Evolutionary conservation across 2,113 vertebrate genomes (phyloP).

Genomic region (Vanacampus margaritifer): DNA sequence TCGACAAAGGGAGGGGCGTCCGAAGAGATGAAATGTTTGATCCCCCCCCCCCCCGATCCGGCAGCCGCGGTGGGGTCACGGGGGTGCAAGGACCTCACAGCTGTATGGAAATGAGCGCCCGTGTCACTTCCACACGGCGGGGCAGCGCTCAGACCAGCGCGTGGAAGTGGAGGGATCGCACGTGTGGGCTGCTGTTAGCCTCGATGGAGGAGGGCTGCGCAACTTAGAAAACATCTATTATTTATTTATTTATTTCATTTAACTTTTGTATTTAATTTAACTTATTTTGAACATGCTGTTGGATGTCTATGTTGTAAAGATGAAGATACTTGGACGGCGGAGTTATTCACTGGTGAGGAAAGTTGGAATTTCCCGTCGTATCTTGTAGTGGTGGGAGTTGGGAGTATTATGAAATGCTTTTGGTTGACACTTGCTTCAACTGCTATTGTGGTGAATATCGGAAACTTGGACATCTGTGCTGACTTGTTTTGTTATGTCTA

Average conservation of each 20-base stretch:
- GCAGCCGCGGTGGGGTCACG: slow-evolving; percentile 42
- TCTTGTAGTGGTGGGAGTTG: neutral
- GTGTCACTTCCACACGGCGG: slow-evolving; percentile 15
- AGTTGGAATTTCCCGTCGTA: neutral
- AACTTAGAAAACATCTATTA: neutral
- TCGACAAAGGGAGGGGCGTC: slow-evolving; percentile 19
- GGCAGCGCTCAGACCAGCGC: neutral
- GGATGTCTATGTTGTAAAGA: slow-evolving; percentile 63
- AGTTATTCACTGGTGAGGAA: slow-evolving; percentile 77
- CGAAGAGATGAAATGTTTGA: slow-evolving; percentile 46
- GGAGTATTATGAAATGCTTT: neutral
- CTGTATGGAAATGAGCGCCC: slow-evolving; percentile 71
- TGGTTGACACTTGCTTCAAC: neutral
- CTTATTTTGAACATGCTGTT: slow-evolving; percentile 47
- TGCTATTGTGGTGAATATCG: neutral
- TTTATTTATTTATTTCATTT: slow-evolving; percentile 10
- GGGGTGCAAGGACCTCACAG: slow-evolving; percentile 48
- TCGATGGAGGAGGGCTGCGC: slow-evolving; percentile 6
- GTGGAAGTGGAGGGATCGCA: slow-evolving; percentile 34
- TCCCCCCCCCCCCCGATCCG: slow-evolving; percentile 9
- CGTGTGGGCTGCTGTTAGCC: slow-evolving; percentile 19
- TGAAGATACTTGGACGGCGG: slow-evolving; percentile 79
- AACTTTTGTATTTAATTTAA: neutral
- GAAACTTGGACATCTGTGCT: neutral
- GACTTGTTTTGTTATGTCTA: neutral